phyloP scores from a whole-genome alignment of 2,797 vertebrate genomes.

The Acanthis flammea region DNA sequence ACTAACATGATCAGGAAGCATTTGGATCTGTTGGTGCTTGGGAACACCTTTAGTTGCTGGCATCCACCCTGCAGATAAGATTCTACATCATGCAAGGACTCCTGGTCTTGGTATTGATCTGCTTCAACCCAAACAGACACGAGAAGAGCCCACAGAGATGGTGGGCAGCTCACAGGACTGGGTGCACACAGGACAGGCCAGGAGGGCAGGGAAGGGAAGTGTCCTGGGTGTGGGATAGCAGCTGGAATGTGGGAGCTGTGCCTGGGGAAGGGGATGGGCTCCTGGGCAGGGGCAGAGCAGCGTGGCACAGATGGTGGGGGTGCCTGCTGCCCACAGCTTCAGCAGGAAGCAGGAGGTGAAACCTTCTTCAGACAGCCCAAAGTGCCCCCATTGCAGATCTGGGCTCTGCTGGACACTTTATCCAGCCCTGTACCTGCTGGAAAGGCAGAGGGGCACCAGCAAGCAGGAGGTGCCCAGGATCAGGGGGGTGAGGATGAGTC shows the following conservation, averaged over 20 bases:
- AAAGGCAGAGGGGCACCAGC: background rate
- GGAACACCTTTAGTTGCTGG: background rate
- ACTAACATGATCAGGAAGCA: background rate
- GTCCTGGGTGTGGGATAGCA: background rate
- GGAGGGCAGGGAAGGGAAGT: background rate
- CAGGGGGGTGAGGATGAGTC: too few relatives aligned
- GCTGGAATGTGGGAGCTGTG: background rate
- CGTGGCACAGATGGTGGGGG: accelerated
- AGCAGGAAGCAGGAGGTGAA: background rate
- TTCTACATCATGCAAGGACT: background rate
- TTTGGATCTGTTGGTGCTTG: background rate
- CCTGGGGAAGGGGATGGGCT: background rate
- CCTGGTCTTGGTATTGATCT: background rate
- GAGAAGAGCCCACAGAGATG: background rate
- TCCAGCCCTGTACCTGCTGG: background rate
- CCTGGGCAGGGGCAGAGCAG: background rate
- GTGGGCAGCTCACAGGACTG: background rate
- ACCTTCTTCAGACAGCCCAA: background rate
- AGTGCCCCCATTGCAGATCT: too few relatives aligned
- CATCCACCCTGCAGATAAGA: background rate
- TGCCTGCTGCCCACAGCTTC: background rate
- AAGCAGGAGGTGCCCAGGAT: background rate
- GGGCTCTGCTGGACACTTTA: background rate
- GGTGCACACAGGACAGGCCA: too few relatives aligned
- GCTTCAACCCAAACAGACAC: background rate